Conservation (phyloP, 2,888 invertebrate genomes). For the Nephrotoma guestfalica region DNA sequence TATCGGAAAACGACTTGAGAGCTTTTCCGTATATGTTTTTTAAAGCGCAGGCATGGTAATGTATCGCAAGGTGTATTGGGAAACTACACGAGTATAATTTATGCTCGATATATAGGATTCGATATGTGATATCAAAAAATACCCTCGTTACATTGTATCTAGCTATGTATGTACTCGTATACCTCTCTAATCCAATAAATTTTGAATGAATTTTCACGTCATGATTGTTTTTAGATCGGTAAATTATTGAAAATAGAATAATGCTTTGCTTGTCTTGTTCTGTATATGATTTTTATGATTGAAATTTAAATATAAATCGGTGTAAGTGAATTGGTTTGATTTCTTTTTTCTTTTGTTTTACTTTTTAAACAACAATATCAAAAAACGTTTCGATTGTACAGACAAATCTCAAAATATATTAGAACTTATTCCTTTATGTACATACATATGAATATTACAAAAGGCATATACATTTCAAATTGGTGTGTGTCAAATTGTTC, state of each 20-base stretch:
- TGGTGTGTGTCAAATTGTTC: neutral
- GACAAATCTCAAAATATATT: neutral
- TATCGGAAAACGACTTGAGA: neutral
- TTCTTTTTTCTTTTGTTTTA: neutral
- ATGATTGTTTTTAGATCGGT: neutral
- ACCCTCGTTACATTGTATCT: neutral
- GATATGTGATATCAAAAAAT: neutral
- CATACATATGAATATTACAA: neutral
- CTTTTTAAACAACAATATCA: neutral
- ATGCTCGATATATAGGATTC: neutral
- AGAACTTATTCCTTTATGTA: neutral
- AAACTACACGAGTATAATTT: neutral
- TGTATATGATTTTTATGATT: neutral
- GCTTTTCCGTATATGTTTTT: neutral
- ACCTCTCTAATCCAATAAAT: neutral
- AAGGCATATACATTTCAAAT: neutral
- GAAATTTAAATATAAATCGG: neutral
- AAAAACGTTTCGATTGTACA: neutral
- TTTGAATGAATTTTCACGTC: neutral
- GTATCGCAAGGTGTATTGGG: neutral
- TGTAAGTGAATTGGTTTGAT: neutral
- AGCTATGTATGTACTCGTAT: neutral
- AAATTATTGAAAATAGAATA: neutral
- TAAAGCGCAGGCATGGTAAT: neutral
- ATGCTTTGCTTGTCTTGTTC: neutral